Conservation (phyloP, 2,888 invertebrate species). For the Euzetes globulus region DNA sequence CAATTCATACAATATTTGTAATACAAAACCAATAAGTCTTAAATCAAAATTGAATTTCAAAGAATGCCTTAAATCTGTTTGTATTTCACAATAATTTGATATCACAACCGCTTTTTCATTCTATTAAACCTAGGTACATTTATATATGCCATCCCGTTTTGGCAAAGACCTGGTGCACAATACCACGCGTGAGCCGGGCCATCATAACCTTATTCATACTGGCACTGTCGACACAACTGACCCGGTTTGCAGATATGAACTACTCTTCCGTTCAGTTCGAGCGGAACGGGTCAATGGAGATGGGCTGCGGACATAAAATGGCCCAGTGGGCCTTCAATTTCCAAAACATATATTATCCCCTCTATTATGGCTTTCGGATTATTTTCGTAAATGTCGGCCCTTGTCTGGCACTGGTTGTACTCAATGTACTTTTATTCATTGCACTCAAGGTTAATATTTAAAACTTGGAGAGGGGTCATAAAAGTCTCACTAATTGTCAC, state of each 20-base stretch:
- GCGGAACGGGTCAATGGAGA: not conserved
- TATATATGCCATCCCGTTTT: constrained; percentile 85
- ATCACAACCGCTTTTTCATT: not conserved
- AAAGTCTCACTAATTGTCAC: no score
- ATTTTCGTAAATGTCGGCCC: constrained; percentile 83
- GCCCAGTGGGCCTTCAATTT: constrained; percentile 60
- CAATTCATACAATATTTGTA: not conserved
- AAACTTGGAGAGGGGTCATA: no score
- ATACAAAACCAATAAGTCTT: not conserved
- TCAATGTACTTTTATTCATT: constrained; percentile 75
- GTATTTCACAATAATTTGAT: not conserved
- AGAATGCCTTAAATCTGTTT: not conserved
- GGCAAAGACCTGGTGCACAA: constrained; percentile 64
- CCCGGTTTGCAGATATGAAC: constrained; percentile 44
- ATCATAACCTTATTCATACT: constrained; percentile 67
- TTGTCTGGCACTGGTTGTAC: constrained; percentile 74
- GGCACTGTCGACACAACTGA: constrained; percentile 72
- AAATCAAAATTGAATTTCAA: not conserved
- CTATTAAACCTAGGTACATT: constrained; percentile 65
- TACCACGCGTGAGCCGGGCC: constrained; percentile 64
- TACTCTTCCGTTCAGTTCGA: not conserved
- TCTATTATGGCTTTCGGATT: constrained; percentile 71
- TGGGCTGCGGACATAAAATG: constrained; percentile 45
- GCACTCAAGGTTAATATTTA: constrained; percentile 59
- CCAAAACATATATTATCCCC: constrained; percentile 68